Conservation (phyloP, 2,797 vertebrate species). For the Pseudotriccus pelzelni region DNA sequence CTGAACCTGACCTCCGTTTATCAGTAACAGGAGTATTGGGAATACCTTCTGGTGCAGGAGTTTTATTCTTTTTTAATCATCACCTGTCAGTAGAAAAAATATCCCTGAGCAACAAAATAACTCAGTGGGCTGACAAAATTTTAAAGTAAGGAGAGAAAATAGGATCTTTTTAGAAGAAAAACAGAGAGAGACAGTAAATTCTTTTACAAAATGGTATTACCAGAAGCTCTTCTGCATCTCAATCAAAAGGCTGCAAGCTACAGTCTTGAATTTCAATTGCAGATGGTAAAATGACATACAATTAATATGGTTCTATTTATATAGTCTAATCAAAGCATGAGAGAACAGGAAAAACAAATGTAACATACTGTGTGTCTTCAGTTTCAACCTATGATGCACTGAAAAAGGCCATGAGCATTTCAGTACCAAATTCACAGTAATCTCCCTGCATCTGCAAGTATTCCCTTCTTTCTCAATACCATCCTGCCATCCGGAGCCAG, state of each 20-base stretch:
- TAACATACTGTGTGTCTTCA: background rate
- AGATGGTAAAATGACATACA: background rate
- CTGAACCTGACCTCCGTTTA: background rate
- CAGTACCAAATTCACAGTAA: background rate
- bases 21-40: background rate
- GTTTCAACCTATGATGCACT: background rate
- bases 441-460: background rate
- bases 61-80: background rate
- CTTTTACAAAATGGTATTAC: background rate
- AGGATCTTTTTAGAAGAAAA: background rate
- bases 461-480: background rate
- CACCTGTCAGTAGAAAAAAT: background rate
- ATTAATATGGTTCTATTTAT: conserved; percentile 31
- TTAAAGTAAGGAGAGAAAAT: background rate
- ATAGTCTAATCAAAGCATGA: conserved; percentile 9
- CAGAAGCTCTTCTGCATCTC: background rate
- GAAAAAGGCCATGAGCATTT: background rate
- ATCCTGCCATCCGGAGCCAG: background rate
- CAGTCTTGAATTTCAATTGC: conserved; percentile 17
- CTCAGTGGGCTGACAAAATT: background rate
- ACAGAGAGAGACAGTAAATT: background rate
- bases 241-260: conserved; percentile 9
- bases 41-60: background rate
- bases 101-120: background rate
- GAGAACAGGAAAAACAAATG: conserved; percentile 9